Evolutionary conservation across 2,888 invertebrate genomes (phyloP).

Genomic region (Lasioglossum villosulum): DNA sequence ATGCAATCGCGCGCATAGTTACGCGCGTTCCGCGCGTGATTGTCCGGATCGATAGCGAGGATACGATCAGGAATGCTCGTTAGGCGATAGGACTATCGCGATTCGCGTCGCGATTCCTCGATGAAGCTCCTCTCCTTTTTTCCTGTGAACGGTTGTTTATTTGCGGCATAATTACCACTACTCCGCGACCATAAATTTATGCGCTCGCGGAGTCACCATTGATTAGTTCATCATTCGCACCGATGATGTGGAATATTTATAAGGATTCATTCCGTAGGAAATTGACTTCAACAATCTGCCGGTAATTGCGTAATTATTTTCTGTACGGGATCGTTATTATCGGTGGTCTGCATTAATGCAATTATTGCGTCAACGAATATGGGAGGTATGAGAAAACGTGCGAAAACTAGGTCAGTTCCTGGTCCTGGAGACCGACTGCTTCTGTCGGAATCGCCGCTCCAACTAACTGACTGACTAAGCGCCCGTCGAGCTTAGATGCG

Average conservation of each 20-base stretch:
- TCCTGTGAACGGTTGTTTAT: neutral
- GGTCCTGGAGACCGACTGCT: no score
- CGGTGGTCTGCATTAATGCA: neutral
- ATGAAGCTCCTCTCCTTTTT: neutral
- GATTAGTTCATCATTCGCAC: conserved; percentile 25
- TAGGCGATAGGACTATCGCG: conserved; percentile 59
- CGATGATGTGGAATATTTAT: neutral
- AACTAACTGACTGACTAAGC: no score
- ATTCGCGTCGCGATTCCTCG: conserved; percentile 22
- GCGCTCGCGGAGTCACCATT: neutral
- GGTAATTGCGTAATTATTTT: neutral
- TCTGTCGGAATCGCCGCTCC: no score
- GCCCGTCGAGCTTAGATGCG: no score
- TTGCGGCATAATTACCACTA: conserved; percentile 35
- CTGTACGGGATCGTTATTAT: neutral
- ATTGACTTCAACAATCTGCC: neutral
- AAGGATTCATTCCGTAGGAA: neutral
- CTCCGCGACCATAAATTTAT: conserved; percentile 11
- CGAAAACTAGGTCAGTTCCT: neutral
- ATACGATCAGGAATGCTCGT: conserved; percentile 65
- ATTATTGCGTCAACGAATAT: neutral
- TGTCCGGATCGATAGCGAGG: conserved; percentile 66
- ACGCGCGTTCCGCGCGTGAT: conserved; percentile 64
- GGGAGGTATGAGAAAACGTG: neutral
- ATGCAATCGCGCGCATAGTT: conserved; percentile 57